Base-by-base conservation (phyloP, 2,797 vertebrate species). In the Toxotes lorentzi region DNA sequence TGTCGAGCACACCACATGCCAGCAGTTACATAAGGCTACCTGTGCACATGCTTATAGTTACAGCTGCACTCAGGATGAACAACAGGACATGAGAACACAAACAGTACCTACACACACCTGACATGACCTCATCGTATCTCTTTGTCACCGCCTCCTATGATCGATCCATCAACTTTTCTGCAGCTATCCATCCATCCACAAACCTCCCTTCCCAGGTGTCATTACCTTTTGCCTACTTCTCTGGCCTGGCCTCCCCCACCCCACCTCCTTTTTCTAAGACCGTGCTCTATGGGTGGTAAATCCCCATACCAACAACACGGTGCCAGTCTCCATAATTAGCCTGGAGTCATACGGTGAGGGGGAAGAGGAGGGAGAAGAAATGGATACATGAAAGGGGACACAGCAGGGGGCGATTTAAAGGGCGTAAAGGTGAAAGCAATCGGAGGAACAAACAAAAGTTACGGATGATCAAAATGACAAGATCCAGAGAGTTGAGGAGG, bases 261-360 rank as follows among this genome's bases (percentile, higher is more conserved):
- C 19, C 24, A 9, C 13, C 41, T 17, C 5, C 24, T 16, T 27
- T 41, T 27, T 48, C 43, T 38, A 73, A 10, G 59, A 59, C 56
- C 7, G 16, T n/a, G n/a, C 72, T 74, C 71, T 53, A 23, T 53
- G 73, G 77, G 77, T 79, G 72, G 80, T 89, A 86, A 89, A 76
- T 78, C 78, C 76, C 76, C 83, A 89, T 57, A 79, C 85, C 86
- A 90, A 79, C 79, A 91, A 86, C 85, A 87, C 45, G 17, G 61
- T 88, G 82, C 84, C 78, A 77, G 86, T 82, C 85, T 81, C 86
- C 87, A 87, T 70, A 88, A 91, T 91, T 90, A 92, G 85, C 83
- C n/a, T 27, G 19, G 23, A 65, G 70, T 56, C 73, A 83, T 23
- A 71, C 7, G 0, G 57, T 35, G 65, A 62, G 16, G 43, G 70